Conservation (phyloP, 2,113 vertebrate species). For the Dunckerocampus dactyliophorus region DNA sequence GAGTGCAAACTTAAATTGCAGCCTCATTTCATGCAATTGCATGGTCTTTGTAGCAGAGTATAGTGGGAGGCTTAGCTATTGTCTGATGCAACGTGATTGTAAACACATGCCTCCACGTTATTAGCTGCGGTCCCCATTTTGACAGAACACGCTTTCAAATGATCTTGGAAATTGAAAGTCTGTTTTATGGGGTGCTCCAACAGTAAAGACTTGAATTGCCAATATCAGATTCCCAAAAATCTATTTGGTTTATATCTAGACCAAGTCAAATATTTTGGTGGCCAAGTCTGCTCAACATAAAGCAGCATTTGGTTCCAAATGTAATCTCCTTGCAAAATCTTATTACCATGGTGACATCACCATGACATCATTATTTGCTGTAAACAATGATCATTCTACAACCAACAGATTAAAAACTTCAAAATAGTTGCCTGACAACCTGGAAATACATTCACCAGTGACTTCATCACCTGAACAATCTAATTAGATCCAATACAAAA, state of each 20-base stretch:
- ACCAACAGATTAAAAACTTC: too few relatives aligned
- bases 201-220: too few relatives aligned
- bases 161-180: too few relatives aligned
- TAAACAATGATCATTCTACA: neutral
- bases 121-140: too few relatives aligned
- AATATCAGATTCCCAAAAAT: too few relatives aligned
- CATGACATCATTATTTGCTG: neutral
- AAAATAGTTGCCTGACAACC: neutral
- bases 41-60: conserved; percentile 5
- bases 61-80: neutral
- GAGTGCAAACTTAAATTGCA: conserved; percentile 22
- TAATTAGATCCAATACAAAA: too few relatives aligned
- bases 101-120: too few relatives aligned
- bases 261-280: too few relatives aligned
- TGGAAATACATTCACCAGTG: neutral
- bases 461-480: neutral
- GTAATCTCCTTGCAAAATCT: neutral
- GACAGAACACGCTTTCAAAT: too few relatives aligned
- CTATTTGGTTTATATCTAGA: too few relatives aligned
- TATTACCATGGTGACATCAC: neutral
- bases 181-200: too few relatives aligned
- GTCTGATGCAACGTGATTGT: too few relatives aligned
- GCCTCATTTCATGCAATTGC: conserved; percentile 9
- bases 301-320: neutral
- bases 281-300: neutral